A percentile compares a stretch with the other conserved stretches of the same genome.
Evolutionary conservation across 2,797 vertebrate genomes (phyloP).

Genomic region (Anisognathus igniventris): DNA sequence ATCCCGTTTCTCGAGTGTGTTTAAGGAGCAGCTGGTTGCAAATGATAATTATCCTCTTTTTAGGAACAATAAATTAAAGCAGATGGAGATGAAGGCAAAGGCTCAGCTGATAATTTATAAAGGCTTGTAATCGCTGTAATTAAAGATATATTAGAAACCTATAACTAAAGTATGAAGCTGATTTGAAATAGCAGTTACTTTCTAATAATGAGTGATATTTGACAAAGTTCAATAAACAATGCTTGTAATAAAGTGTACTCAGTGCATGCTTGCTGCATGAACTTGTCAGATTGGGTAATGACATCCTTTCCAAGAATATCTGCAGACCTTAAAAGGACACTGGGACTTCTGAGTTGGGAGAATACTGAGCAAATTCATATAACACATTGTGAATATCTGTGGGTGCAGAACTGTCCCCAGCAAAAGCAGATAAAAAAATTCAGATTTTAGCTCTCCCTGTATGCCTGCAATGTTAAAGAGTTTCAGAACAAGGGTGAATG

Average conservation of each 20-base stretch:
- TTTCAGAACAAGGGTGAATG: not conserved
- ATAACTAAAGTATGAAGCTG: not conserved
- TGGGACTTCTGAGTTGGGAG: not conserved
- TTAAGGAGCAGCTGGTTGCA: not conserved
- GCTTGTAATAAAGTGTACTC: not conserved
- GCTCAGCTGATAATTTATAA: conserved; percentile 1
- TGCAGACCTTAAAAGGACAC: not conserved
- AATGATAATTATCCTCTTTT: conserved; percentile 1
- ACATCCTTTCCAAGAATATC: not conserved
- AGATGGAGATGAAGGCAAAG: not conserved
- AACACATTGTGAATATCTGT: not conserved
- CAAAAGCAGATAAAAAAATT: not conserved
- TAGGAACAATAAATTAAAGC: conserved; percentile 29
- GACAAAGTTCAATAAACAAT: not conserved
- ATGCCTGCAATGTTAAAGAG: not conserved
- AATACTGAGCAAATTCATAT: not conserved
- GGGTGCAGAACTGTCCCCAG: not conserved
- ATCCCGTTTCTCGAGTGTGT: not conserved
- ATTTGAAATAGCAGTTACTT: not conserved
- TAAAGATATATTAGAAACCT: conserved; percentile 21
- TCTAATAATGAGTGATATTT: not conserved
- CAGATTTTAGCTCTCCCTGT: not conserved
- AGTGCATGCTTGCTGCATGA: not conserved
- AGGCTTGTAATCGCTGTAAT: not conserved
- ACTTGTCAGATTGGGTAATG: not conserved